Conservation (phyloP, 2,113 vertebrate species). For the Microtus ochrogaster region DNA sequence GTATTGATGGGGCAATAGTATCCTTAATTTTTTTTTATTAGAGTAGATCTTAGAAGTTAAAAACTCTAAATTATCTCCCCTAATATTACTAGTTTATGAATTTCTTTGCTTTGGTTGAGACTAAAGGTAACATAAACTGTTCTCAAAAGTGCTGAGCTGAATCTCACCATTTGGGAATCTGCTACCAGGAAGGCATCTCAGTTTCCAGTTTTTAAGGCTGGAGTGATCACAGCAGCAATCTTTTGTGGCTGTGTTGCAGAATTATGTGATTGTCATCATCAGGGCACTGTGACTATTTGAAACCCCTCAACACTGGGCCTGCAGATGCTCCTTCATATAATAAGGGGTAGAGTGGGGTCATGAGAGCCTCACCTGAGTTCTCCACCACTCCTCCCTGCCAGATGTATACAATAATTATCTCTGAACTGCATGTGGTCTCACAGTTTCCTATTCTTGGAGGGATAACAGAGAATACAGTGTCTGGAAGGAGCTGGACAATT, state of each 20-base stretch:
- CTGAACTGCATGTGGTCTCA: not conserved
- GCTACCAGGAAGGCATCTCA: not conserved
- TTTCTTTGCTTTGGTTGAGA: not conserved
- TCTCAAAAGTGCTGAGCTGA: not conserved
- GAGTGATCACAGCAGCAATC: not conserved
- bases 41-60: not conserved
- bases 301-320: not conserved
- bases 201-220: not conserved
- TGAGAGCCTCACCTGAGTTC: not conserved
- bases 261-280: not conserved
- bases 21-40: not conserved
- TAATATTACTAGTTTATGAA: not conserved
- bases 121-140: not conserved
- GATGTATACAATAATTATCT: not conserved
- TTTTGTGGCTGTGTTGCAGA: not conserved
- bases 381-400: not conserved
- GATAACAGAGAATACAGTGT: not conserved
- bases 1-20: not conserved
- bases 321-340: not conserved
- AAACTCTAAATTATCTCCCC: not conserved
- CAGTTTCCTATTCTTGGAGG: not conserved
- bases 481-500: not conserved
- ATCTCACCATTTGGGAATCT: not conserved
- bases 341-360: not conserved
- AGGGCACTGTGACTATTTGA: not conserved